Base-by-base conservation (phyloP, 2,888 invertebrate genomes). In the Chrysina gloriosa region DNA sequence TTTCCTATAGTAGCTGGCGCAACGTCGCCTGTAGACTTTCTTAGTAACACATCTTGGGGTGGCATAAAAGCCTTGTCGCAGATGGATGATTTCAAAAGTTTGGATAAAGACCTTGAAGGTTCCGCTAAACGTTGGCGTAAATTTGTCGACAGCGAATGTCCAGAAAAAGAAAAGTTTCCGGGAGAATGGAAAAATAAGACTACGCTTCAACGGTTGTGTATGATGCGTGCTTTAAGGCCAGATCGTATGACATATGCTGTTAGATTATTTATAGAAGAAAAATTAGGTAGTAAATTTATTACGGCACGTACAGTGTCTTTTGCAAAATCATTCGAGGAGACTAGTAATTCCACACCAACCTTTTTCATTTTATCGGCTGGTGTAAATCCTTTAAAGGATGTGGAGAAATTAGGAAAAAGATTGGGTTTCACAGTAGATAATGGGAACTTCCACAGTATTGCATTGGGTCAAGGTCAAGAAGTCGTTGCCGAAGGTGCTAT, bases 171-270 rank as follows among this genome's bases (percentile, higher is more conserved):
- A 81, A 96, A 95, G 81, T 88, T 97, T 74, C 97, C 97, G 0
- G 96, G 96, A 68, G 97, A 97, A 78, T 98, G 97, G 97, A 97
- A 97, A 81, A 92, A 92, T 77, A 97, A 96, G 81, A 86, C 90
- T 0, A 85, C 93, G 0, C 83, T 97, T 48, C 96, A 97, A 80
- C 88, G 92, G 71, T 85, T 97, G 3, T 97, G 97, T 78, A 97
- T 98, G 81, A 92, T 97, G 92, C 86, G 97, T 67, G 94, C 95
- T 16, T 85, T 97, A 61, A 85, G 97, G 48, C 93, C 96, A 0
- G 97, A 98, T 83, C 88, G 97, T 73, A 97, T 98, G 96, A 94
- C 95, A 0, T 96, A 97, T 77, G 97, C 96, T 9, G 89, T 96
- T 52, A 91, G 92, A 65, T 88, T 88, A 29, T 97, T 96, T 79